Percentiles rank a stretch among this genome's conserved stretches.
phyloP scores from a whole-genome alignment of 2,888 invertebrate species.

The Troilus luridus region DNA sequence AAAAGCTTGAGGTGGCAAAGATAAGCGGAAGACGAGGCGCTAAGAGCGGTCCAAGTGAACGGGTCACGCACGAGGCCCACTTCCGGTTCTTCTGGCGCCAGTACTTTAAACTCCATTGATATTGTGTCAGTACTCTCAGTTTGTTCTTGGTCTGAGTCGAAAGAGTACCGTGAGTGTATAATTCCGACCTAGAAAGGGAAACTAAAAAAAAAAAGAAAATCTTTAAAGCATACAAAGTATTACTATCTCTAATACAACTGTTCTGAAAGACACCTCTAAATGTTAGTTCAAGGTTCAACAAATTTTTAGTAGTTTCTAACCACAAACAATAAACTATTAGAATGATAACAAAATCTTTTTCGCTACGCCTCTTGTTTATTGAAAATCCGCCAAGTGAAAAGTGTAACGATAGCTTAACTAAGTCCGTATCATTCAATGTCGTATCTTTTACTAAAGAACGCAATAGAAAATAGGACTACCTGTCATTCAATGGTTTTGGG shows the following conservation, averaged over 20 bases:
- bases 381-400: too few relatives aligned
- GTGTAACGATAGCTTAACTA: too few relatives aligned
- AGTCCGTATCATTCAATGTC: too few relatives aligned
- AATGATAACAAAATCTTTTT: too few relatives aligned
- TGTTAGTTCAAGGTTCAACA: not conserved
- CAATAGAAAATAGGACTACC: too few relatives aligned
- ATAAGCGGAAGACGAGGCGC: slow-evolving; percentile 18
- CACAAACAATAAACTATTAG: not conserved
- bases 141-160: not conserved
- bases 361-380: too few relatives aligned
- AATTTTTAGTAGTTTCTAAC: not conserved
- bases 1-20: slow-evolving; percentile 50
- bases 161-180: too few relatives aligned
- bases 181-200: not conserved
- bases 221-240: not conserved
- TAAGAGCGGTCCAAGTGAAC: slow-evolving; percentile 1
- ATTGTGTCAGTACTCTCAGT: not conserved
- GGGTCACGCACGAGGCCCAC: not conserved
- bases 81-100: slow-evolving; percentile 36
- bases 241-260: not conserved
- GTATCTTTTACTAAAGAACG: too few relatives aligned
- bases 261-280: not conserved
- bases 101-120: not conserved
- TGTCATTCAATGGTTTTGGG: too few relatives aligned
- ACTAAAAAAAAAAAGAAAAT: not conserved